Conservation (phyloP, 2,888 invertebrate genomes). For the Orgyia antiqua region DNA sequence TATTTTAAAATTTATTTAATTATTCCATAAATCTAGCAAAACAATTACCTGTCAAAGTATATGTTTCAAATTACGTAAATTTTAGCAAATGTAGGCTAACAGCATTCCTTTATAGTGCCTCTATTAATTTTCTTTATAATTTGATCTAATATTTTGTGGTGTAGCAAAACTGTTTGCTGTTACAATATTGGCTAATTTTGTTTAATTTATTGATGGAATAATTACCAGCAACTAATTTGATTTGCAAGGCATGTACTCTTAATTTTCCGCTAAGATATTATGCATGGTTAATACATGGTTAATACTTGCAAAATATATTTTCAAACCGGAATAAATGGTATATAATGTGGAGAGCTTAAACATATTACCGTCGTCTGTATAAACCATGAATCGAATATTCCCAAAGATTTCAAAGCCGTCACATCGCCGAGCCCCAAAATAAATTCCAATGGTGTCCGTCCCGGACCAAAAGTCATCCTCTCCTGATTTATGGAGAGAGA, state of each 20-base stretch:
- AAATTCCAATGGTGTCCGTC: conserved; percentile 66
- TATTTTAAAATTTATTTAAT: too few relatives aligned
- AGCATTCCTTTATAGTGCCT: conserved; percentile 17
- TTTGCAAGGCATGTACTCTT: too few relatives aligned
- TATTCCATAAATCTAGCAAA: too few relatives aligned
- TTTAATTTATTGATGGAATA: not conserved
- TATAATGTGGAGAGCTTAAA: too few relatives aligned
- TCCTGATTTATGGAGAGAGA: conserved; percentile 70
- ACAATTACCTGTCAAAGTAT: not conserved
- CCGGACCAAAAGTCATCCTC: conserved; percentile 31
- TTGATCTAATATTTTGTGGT: conserved; percentile 13
- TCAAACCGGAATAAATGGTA: too few relatives aligned
- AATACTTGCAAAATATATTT: too few relatives aligned
- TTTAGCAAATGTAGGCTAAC: conserved; percentile 19
- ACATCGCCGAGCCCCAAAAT: conserved; percentile 44
- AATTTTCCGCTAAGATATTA: too few relatives aligned
- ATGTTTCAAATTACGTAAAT: conserved; percentile 5
- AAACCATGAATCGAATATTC: conserved; percentile 4
- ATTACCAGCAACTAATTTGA: too few relatives aligned
- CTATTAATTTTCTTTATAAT: conserved; percentile 30
- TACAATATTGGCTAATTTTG: not conserved
- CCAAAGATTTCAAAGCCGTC: conserved; percentile 17
- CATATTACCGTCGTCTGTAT: too few relatives aligned
- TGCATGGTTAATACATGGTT: too few relatives aligned
- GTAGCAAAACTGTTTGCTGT: conserved; percentile 12